Percentiles rank a stretch among this genome's conserved stretches.
Evolutionary conservation across 2,113 vertebrate species (phyloP).

Genomic region (Laticauda laticaudata): DNA sequence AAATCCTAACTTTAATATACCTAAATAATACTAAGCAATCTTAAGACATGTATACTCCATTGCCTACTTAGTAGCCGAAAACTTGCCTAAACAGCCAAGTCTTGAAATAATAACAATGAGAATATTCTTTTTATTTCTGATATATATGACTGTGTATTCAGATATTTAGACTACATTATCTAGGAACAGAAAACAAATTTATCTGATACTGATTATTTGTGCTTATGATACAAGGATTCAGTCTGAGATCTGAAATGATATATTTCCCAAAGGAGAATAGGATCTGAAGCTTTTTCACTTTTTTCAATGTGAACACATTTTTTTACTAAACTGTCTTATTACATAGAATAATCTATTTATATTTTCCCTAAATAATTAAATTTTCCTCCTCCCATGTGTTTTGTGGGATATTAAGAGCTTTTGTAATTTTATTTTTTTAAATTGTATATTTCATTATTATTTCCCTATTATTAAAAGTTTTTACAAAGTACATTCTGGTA

Average conservation of each 20-base stretch:
- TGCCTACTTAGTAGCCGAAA: background rate
- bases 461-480: slow-evolving; percentile 57
- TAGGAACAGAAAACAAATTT: background rate
- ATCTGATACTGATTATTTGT: background rate
- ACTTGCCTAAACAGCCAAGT: background rate
- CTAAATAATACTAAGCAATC: background rate
- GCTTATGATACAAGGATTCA: no score
- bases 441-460: background rate
- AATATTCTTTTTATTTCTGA: background rate
- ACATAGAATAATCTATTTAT: background rate
- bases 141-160: background rate
- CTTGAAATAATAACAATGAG: background rate
- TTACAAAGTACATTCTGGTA: slow-evolving; percentile 47
- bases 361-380: background rate
- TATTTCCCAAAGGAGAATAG: background rate
- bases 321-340: background rate
- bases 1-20: background rate
- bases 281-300: background rate
- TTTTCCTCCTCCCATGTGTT: background rate
- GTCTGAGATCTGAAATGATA: background rate
- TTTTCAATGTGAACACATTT: background rate
- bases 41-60: background rate
- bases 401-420: background rate
- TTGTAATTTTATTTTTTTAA: background rate
- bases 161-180: background rate